Conservation (phyloP, 2,797 vertebrate genomes). For the Crenuchus spilurus region DNA sequence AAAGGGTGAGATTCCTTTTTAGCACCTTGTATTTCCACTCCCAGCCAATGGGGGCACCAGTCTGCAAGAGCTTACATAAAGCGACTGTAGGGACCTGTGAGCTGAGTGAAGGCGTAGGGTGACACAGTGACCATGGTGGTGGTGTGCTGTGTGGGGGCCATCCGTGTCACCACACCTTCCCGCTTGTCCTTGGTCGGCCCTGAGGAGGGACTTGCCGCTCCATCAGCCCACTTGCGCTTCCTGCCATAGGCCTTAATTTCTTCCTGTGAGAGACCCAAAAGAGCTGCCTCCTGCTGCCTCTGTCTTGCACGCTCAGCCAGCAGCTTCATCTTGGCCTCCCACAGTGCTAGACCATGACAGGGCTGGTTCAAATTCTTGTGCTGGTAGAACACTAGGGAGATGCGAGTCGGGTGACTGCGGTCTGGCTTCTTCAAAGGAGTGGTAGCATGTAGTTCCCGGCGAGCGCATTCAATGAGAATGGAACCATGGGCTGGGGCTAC, state of each 20-base stretch:
- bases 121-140: slow-evolving; percentile 91
- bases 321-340: slow-evolving; percentile 98
- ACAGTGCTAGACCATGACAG: slow-evolving; percentile 91
- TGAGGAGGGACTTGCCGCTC: slow-evolving; percentile 69
- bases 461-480: slow-evolving; percentile 94
- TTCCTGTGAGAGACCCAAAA: slow-evolving; percentile 88
- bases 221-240: slow-evolving; percentile 90
- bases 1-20: slow-evolving; percentile 43
- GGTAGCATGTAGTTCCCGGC: slow-evolving; percentile 95
- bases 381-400: slow-evolving; percentile 99
- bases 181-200: slow-evolving; percentile 87
- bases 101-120: slow-evolving; percentile 95
- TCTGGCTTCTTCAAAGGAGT: slow-evolving; percentile 95
- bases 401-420: slow-evolving; percentile 95
- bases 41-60: slow-evolving; percentile 41
- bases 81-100: slow-evolving; percentile 97
- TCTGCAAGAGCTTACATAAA: slow-evolving; percentile 82
- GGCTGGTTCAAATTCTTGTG: slow-evolving; percentile 99
- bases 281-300: slow-evolving; percentile 91
- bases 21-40: slow-evolving; percentile 63
- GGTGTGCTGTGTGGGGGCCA: slow-evolving; percentile 88
- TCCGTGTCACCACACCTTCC: slow-evolving; percentile 81
- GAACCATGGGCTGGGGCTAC: slow-evolving; percentile 94
- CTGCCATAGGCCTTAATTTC: slow-evolving; percentile 91
- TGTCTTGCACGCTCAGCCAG: slow-evolving; percentile 89